Base-by-base conservation (phyloP, 2,113 vertebrate species). In the Chaetura pelagica region DNA sequence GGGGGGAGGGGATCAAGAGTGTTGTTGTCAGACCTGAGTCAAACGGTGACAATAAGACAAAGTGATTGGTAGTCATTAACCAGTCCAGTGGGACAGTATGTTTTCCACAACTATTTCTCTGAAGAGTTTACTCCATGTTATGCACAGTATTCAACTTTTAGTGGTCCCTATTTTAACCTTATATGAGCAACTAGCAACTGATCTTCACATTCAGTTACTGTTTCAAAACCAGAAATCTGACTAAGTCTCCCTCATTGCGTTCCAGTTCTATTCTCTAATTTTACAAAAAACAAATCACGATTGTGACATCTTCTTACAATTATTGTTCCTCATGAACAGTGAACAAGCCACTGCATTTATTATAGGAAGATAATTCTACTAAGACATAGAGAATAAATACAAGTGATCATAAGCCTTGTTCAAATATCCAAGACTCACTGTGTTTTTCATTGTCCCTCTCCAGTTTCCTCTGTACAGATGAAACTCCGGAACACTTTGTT, bases 391-490 rank as follows among this genome's bases (percentile, higher is more conserved):
- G 38, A 72, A 51, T 62, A 23, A 72, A 42, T 72, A 34, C 15
- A 42, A 72, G 52, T 15, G 10, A 15, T 23, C 9, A 4, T 44
- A 52, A 72, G 32, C 32, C 35, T 62, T 62, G 16, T 38, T 62
- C 23, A 62, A 18, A 38, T 35, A 63, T 5, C 14, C 6, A 38
- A 89, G 68, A 11, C 23, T 44, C 1, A 0, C 78, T 72, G 72
- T 66, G 7, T 24, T 48, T 42, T 24, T 15, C 7, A 6, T 40
- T 55, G 15, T 42, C 3, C 12, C 17, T 61, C 32, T 42, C 42
- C 40, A 51, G 12, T 57, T 90, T 80, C 20, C 26, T 48, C 17
- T 35, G 9, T 15, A 21, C 0, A 0, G 7, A 27, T 48, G 18
- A 84, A 73, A 4, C 1, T 29, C 22, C 48, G 20, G 4, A 63